Conservation (phyloP, 23 tunicate genomes). For the Phallusia fumigata region DNA sequence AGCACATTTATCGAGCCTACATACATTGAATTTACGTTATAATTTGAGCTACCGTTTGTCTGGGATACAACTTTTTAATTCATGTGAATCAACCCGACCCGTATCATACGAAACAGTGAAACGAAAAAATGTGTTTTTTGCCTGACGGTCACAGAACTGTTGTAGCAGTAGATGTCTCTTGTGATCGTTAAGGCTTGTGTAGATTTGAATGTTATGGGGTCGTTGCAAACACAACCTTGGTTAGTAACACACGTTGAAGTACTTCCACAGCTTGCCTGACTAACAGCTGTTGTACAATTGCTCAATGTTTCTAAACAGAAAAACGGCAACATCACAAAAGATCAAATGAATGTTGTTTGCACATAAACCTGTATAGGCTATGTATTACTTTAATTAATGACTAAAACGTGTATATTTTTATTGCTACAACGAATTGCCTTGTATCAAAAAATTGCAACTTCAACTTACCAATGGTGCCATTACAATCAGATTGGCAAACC, state of each 20-base stretch:
- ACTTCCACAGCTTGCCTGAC: not conserved
- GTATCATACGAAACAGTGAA: too few relatives aligned
- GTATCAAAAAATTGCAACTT: too few relatives aligned
- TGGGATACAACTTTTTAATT: too few relatives aligned
- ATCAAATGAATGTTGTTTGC: too few relatives aligned
- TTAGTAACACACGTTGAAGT: not conserved
- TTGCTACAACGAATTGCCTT: too few relatives aligned
- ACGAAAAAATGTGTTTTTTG: too few relatives aligned
- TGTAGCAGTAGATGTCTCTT: constrained; percentile 2
- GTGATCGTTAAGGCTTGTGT: not conserved
- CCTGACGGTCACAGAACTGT: constrained; percentile 6
- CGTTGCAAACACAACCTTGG: not conserved
- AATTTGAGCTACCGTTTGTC: too few relatives aligned
- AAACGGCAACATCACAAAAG: not conserved
- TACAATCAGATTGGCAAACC: constrained; percentile 16
- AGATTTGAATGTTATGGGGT: not conserved
- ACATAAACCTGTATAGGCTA: too few relatives aligned
- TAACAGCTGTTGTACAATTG: not conserved
- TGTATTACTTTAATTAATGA: too few relatives aligned
- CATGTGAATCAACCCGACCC: too few relatives aligned
- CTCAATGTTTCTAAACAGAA: not conserved
- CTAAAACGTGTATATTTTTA: too few relatives aligned
- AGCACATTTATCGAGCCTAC: constrained; percentile 20
- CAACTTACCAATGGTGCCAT: not conserved
- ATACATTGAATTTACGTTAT: too few relatives aligned